Evolutionary conservation across 2,888 invertebrate species (phyloP).

Genomic region (Tryphoninae sp.): DNA sequence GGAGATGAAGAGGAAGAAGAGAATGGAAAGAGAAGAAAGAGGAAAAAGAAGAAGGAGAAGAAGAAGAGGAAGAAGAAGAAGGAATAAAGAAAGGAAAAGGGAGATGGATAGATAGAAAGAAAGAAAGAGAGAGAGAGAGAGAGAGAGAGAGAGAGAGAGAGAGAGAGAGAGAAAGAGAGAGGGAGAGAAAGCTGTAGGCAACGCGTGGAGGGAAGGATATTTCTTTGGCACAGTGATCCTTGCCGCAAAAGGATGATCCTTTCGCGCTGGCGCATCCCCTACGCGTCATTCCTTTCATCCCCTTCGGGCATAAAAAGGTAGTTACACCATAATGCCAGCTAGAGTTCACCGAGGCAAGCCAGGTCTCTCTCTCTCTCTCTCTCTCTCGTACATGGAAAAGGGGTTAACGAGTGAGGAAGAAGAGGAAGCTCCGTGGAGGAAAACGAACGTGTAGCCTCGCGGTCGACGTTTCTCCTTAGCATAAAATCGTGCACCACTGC

Average conservation of each 20-base stretch:
- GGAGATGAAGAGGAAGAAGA: constrained; percentile 25
- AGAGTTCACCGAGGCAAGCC: constrained; percentile 50
- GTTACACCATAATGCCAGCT: constrained; percentile 61
- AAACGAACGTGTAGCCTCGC: constrained; percentile 56
- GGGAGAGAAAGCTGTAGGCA: constrained; percentile 35
- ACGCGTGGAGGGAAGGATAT: constrained; percentile 55
- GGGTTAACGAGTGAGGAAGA: constrained; percentile 60
- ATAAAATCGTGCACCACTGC: constrained; percentile 68
- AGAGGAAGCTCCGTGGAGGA: constrained; percentile 29
- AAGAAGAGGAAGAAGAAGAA: constrained; percentile 6
- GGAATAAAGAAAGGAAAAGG: constrained; percentile 13
- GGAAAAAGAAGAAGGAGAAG: constrained; percentile 25
- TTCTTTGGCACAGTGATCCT: constrained; percentile 61
- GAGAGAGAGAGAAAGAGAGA: constrained; percentile 17
- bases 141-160: constrained; percentile 1
- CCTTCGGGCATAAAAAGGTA: constrained; percentile 65
- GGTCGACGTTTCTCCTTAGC: constrained; percentile 70
- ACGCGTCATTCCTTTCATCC: constrained; percentile 64
- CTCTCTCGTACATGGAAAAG: constrained; percentile 38
- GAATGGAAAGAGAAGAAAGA: constrained; percentile 7
- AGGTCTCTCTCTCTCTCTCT: constrained; percentile 14
- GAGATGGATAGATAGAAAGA: neutral
- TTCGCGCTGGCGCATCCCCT: constrained; percentile 45
- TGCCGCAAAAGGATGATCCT: constrained; percentile 60
- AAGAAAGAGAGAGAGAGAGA: constrained; percentile 17